Base-by-base conservation (phyloP, 2,797 vertebrate species). In the Brachyrhaphis roseni region DNA sequence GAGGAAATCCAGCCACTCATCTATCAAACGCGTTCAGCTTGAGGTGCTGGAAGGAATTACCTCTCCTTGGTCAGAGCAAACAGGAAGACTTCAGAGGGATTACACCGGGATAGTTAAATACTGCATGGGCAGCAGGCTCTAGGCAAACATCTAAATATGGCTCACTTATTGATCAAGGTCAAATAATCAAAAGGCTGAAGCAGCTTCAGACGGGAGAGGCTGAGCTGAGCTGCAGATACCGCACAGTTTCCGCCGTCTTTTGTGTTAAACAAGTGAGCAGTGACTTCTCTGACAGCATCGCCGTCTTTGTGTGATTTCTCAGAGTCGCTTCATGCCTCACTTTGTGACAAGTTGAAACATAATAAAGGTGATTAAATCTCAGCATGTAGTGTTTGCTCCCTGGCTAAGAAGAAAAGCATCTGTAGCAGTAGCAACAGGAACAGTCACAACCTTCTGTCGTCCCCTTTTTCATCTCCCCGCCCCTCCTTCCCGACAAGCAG, bases 311-410 rank as follows among this genome's bases (percentile, higher is more conserved):
- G 84, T 82, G 86, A 64, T 81, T 85, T 84, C 82, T 62, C 59
- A 1, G 16, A 81, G 79, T 71, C 45, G 18, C 80, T 66, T 62
- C 13, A 85, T 78, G 18, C 79, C 51, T 62, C 13, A 85, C 80
- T 84, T 88, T 89, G 78, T 81, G 82, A 88, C 82, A 81, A 85
- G 84, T 85, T 89, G 82, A 86, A 84, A 83, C 88, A 88, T 85
- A 92, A 91, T 91, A 88, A 92, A 91, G 81, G 81, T 87, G 91
- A 95, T 95, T 92, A 92, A 90, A 95, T 92, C 90, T 91, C 90
- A 90, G 89, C 90, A 87, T 75, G 84, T 77, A 83, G 82, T 88
- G 82, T 90, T 92, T 90, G 88, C 81, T 71, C 75, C 73, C 82
- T 72, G 71, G 87, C 83, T 15, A 72, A 79, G 80, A 79, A 78